phyloP scores from a whole-genome alignment of 2,888 invertebrate species.

The Cerceris ruficornis region DNA sequence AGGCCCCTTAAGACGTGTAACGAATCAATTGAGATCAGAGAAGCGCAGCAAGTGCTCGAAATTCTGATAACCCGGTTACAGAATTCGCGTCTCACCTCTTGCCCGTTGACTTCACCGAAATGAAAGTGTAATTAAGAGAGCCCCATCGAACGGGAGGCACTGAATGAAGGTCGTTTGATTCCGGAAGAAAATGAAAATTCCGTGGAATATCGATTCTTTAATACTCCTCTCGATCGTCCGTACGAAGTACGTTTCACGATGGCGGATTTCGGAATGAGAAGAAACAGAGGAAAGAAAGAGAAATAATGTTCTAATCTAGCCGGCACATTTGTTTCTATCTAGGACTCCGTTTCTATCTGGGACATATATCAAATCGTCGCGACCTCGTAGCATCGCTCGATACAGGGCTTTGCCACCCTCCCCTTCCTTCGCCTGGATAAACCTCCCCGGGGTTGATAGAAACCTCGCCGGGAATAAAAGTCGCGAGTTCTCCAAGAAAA shows the following conservation, averaged over 20 bases:
- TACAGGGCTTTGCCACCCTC: conserved; percentile 2
- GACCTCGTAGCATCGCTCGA: conserved; percentile 8
- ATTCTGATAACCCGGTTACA: conserved; percentile 33
- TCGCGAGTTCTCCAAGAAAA: conserved; percentile 4
- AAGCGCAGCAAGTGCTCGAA: conserved; percentile 20
- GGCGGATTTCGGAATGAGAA: background rate
- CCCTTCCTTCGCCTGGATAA: conserved; percentile 4
- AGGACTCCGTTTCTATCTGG: conserved; percentile 1
- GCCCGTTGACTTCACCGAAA: background rate
- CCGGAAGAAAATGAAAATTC: too few species aligned
- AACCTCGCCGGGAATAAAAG: conserved; percentile 11
- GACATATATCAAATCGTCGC: conserved; percentile 18
- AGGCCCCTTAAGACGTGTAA: conserved; percentile 66
- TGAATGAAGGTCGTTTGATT: background rate
- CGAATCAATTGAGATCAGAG: conserved; percentile 75
- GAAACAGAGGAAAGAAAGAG: background rate
- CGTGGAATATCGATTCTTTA: too few species aligned
- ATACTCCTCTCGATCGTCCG: too few species aligned
- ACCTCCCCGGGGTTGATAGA: conserved; percentile 1
- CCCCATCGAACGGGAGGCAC: background rate
- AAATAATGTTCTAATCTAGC: background rate
- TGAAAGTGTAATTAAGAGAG: conserved; percentile 10
- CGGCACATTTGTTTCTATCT: background rate
- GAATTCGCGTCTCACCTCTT: background rate
- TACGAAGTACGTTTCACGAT: too few species aligned